phyloP scores from a whole-genome alignment of 64 coral and sea anemone genomes.

The Orbicella faveolata region DNA sequence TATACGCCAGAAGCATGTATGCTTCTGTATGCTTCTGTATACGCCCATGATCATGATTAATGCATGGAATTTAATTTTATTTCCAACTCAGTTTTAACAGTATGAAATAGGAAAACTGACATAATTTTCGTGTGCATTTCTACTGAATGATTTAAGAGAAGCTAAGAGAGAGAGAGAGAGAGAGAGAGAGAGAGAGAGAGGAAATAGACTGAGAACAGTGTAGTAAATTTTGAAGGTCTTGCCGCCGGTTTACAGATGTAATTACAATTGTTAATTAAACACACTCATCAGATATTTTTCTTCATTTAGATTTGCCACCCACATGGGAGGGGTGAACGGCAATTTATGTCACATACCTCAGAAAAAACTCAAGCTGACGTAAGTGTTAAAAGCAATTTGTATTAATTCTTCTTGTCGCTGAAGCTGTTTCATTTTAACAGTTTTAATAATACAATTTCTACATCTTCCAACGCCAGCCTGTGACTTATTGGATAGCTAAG shows the following conservation, averaged over 20 bases:
- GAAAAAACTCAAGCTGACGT: constrained; percentile 26
- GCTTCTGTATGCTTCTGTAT: no score
- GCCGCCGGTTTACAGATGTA: background rate
- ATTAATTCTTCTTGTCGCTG: background rate
- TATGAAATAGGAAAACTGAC: no score
- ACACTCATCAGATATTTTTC: background rate
- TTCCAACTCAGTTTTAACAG: background rate
- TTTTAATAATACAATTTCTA: no score
- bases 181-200: no score
- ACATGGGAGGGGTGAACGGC: constrained; percentile 5
- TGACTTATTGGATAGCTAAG: no score
- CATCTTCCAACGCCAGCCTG: no score
- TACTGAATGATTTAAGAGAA: no score
- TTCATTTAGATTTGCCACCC: constrained; percentile 29
- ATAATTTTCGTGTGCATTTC: no score
- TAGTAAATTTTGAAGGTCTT: background rate
- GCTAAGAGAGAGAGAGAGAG: no score
- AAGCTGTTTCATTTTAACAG: background rate
- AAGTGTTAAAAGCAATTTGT: background rate
- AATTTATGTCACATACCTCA: constrained; percentile 36
- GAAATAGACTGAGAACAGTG: background rate
- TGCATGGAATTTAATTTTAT: background rate
- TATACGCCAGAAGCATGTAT: no score
- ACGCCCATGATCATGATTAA: background rate
- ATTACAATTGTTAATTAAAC: background rate